These are phyloP conservation scores for Mastacembelus armatus DNA, from an alignment of 2,797 vertebrate species.

Conservation along the genomic window DNA sequence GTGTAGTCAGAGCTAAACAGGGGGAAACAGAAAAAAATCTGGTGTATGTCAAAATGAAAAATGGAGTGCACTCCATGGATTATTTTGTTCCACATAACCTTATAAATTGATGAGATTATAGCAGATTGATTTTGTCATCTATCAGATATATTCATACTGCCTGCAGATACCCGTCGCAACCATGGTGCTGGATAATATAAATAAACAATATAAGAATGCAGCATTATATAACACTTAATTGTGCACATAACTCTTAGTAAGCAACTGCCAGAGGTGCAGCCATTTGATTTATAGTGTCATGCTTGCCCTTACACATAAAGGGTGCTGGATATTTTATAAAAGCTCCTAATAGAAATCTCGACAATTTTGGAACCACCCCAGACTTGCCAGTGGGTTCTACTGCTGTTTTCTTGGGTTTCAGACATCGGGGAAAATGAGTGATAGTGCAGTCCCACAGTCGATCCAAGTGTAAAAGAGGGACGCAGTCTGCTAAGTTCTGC, in stretches of 20 bases:
- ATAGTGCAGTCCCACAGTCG: not conserved
- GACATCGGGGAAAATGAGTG: constrained; percentile 9
- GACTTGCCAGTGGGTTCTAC: not conserved
- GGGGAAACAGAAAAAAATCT: not conserved
- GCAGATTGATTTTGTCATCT: not conserved
- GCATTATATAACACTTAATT: constrained; percentile 9
- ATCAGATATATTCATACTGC: not conserved
- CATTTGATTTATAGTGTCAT: constrained; percentile 15
- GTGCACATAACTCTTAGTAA: constrained; percentile 19
- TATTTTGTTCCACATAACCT: not conserved
- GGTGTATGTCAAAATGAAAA: not conserved
- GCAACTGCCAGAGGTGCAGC: not conserved
- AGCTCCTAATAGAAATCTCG: not conserved
- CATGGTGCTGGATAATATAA: constrained; percentile 3
- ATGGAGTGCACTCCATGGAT: not conserved
- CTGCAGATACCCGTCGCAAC: not conserved
- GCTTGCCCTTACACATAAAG: not conserved
- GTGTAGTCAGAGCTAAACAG: constrained; percentile 5
- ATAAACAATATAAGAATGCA: constrained; percentile 3
- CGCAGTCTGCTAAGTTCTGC: too few species aligned
- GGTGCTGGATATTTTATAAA: not conserved
- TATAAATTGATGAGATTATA: constrained; percentile 3
- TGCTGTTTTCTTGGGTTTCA: not conserved
- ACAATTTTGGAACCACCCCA: not conserved
- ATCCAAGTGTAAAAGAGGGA: not conserved